Evolutionary conservation across 2,888 invertebrate species (phyloP), one percentile per base, ranked within the genome.

Genomic region (Coleophora deauratella): DNA sequence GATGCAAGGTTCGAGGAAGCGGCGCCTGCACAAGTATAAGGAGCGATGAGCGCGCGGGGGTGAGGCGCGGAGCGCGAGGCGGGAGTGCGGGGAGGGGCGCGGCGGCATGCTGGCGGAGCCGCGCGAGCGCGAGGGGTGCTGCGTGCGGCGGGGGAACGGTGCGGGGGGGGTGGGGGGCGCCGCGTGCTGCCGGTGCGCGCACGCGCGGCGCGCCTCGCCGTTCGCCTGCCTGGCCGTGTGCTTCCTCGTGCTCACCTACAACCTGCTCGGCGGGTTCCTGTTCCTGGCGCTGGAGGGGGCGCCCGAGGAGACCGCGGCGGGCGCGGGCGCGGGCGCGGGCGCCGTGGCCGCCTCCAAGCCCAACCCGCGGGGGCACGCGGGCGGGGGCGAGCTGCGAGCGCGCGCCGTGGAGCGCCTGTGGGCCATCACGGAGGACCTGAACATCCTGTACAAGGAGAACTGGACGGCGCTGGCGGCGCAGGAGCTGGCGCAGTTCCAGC

Each of bases 391-490:
- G 46, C 77, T 93, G 46, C 85, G 93, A 40, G 87, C 90, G 1
- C 88, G 65, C 44, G 93, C 94, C 3, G 94, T 95, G 2, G 93
- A 94, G 72, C 88, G 91, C 10, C 84, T 95, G 44, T 95, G 95
- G 95, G 91, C 92, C 45, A 93, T 95, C 51, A 95, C 96, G 0
- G 93, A 93, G 70, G 92, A 94, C 64, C 84, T 96, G 41, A 97
- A 97, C 70, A 94, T 97, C 55, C 84, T 97, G 42, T 95, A 96
- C 69, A 92, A 94, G 40, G 93, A 94, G 59, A 97, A 97, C 73
- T 97, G 97, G 96, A 96, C 96, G 11, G 88, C 91, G 51, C 72
- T 94, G 49, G 96, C 96, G 0, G 93, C 95, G n/a, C 90, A 92
- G 52, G 94, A 95, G 73, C 93, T 98, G 54, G 88, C 93, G 71